A percentile compares a stretch with the other conserved stretches of the same genome.
Evolutionary conservation across 2,113 vertebrate genomes (phyloP).

Genomic region (Triplophysa tibetana): DNA sequence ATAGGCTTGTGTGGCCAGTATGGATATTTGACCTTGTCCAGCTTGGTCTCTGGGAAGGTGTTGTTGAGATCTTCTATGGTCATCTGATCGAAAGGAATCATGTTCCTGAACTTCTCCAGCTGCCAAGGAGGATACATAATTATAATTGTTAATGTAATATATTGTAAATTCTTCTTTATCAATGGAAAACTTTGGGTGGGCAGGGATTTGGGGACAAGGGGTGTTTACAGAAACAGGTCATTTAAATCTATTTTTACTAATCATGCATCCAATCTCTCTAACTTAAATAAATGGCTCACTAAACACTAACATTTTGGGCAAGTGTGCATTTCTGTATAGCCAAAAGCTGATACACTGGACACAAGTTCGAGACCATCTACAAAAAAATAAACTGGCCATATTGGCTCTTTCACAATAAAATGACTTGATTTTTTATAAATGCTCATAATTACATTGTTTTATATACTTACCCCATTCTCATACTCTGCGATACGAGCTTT

Average conservation of each 20-base stretch:
- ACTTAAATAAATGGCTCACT: no score
- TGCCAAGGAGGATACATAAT: slow-evolving; percentile 55
- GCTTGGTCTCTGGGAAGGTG: slow-evolving; percentile 85
- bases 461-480: slow-evolving; percentile 77
- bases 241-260: no score
- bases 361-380: background rate
- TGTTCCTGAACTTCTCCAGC: slow-evolving; percentile 83
- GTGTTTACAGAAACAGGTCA: background rate
- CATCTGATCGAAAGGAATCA: slow-evolving; percentile 97
- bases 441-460: background rate
- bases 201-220: no score
- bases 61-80: slow-evolving; percentile 81
- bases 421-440: background rate
- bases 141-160: background rate
- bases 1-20: slow-evolving; percentile 92
- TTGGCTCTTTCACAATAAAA: background rate
- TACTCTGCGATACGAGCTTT: slow-evolving; percentile 79
- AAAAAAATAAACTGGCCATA: background rate
- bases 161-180: background rate
- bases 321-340: no score
- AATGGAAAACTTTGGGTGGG: background rate
- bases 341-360: no score
- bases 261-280: no score
- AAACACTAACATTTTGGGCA: no score
- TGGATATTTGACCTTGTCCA: slow-evolving; percentile 86